These are phyloP conservation scores for Dreissena rostriformis DNA, from an alignment of 1,140 invertebrate species.

Conservation along the genomic window DNA sequence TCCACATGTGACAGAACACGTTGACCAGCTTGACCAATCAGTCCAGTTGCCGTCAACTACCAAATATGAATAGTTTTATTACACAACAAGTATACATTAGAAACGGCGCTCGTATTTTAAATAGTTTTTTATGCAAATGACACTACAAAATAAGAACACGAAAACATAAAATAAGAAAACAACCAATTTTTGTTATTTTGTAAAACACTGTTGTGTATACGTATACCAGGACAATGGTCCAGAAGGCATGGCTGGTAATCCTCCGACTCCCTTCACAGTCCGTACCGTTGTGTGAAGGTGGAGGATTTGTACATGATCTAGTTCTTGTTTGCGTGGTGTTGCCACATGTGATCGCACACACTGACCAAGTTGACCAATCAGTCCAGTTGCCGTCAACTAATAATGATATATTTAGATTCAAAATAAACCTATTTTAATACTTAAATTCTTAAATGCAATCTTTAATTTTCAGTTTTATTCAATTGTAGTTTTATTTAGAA, in stretches of 20 bases:
- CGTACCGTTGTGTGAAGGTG: conserved; percentile 58
- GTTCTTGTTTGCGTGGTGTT: conserved; percentile 40
- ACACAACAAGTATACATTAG: no score
- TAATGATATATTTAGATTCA: not conserved
- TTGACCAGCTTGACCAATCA: conserved; percentile 14
- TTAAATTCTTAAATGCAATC: no score
- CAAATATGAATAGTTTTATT: not conserved
- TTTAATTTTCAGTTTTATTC: no score
- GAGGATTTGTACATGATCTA: conserved; percentile 59
- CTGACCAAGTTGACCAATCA: conserved; percentile 41
- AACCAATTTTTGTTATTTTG: no score
- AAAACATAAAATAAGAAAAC: no score
- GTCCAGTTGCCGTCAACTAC: conserved; percentile 22
- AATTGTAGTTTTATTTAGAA: no score
- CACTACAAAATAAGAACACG: no score
- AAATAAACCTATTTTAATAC: not conserved
- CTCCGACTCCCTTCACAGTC: conserved; percentile 53
- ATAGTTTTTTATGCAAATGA: no score
- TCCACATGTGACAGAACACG: conserved; percentile 12
- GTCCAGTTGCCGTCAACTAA: conserved; percentile 63
- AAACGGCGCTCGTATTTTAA: no score
- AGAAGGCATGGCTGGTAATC: conserved; percentile 56
- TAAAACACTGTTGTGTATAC: not conserved
- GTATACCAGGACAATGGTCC: conserved; percentile 24
- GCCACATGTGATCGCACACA: conserved; percentile 59